Conservation (phyloP, 2,888 invertebrate genomes). For the Cinara cedri region DNA sequence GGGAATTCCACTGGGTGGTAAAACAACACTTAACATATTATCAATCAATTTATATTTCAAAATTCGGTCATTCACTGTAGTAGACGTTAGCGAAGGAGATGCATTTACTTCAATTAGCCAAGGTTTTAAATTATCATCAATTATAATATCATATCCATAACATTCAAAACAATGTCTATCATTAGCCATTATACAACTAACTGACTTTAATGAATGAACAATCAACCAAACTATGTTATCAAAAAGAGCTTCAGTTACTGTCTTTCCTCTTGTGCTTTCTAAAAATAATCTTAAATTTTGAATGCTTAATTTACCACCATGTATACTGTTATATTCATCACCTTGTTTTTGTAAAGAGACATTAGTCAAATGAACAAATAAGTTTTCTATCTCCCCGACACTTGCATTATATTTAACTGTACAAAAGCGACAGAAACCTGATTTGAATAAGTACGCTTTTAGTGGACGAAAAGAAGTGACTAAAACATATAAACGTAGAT, state of each 20-base stretch:
- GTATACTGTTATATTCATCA: conserved; percentile 90
- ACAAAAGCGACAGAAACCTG: conserved; percentile 95
- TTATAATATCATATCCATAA: conserved; percentile 95
- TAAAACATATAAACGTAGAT: conserved; percentile 87
- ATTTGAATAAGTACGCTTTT: conserved; percentile 89
- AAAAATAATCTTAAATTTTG: conserved; percentile 87
- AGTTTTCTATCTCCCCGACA: conserved; percentile 84
- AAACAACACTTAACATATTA: conserved; percentile 86
- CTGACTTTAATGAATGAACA: conserved; percentile 90
- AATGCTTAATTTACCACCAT: conserved; percentile 93
- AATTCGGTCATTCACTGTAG: conserved; percentile 91
- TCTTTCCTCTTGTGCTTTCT: conserved; percentile 82
- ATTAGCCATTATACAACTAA: conserved; percentile 89
- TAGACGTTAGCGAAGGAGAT: conserved; percentile 91
- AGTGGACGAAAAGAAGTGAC: conserved; percentile 92
- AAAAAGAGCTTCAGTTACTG: conserved; percentile 86
- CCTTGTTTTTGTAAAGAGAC: conserved; percentile 98
- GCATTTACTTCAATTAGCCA: conserved; percentile 96
- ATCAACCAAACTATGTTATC: conserved; percentile 88
- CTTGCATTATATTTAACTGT: conserved; percentile 93
- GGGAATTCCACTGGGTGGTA: conserved; percentile 77
- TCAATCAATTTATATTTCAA: conserved; percentile 92
- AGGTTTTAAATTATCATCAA: conserved; percentile 91
- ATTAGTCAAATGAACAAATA: conserved; percentile 94
- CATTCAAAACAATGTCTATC: conserved; percentile 92